Conservation (phyloP, 2,888 invertebrate genomes). For the Alsophila aescularia region DNA sequence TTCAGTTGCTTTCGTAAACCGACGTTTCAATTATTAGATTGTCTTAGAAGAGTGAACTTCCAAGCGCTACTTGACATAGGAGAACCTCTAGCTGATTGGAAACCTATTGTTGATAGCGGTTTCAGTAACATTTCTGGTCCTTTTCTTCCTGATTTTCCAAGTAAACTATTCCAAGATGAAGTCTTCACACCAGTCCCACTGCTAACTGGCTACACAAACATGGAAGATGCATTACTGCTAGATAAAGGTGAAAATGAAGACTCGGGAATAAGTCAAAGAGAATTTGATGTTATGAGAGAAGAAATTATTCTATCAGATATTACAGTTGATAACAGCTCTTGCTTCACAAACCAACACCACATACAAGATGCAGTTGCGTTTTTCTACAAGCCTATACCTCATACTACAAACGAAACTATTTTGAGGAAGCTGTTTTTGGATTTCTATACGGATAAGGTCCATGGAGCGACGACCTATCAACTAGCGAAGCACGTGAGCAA, state of each 20-base stretch:
- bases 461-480: conserved; percentile 88
- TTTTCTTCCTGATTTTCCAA: conserved; percentile 88
- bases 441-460: conserved; percentile 90
- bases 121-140: conserved; percentile 87
- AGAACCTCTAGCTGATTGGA: conserved; percentile 87
- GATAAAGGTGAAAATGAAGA: conserved; percentile 84
- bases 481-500: conserved; percentile 87
- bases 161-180: conserved; percentile 85
- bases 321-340: conserved; percentile 82
- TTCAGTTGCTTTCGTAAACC: conserved; percentile 89
- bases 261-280: conserved; percentile 84
- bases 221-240: conserved; percentile 90
- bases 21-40: conserved; percentile 87
- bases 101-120: conserved; percentile 90
- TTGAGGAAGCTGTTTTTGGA: conserved; percentile 88
- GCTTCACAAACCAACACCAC: conserved; percentile 86
- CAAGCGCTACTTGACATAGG: conserved; percentile 85
- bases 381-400: conserved; percentile 89
- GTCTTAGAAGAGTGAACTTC: conserved; percentile 86
- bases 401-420: conserved; percentile 84
- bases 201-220: conserved; percentile 91
- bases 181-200: conserved; percentile 88
- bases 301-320: conserved; percentile 87
- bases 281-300: conserved; percentile 86
- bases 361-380: conserved; percentile 90